Percentiles rank a stretch among this genome's conserved stretches.
Evolutionary conservation across 1,140 invertebrate genomes (phyloP).

Genomic region (Rhagoletis zephyria): DNA sequence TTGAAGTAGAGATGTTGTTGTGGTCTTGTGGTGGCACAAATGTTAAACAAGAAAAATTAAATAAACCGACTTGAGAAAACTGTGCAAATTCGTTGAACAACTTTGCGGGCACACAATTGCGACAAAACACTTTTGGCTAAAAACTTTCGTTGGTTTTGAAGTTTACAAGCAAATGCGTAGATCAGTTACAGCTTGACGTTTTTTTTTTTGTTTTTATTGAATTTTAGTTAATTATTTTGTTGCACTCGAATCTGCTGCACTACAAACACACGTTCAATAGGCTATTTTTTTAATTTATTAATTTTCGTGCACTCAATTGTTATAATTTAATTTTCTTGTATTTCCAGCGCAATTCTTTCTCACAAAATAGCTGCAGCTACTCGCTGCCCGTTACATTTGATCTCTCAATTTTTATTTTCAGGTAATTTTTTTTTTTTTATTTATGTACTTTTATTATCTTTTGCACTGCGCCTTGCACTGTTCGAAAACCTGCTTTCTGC

Average conservation of each 20-base stretch:
- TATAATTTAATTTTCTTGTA: no score
- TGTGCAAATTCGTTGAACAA: constrained; percentile 29
- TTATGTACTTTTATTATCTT: not conserved
- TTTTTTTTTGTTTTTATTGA: no score
- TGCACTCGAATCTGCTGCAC: no score
- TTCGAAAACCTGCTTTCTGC: constrained; percentile 9
- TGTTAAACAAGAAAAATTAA: not conserved
- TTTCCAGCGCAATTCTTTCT: not conserved
- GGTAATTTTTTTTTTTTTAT: not conserved
- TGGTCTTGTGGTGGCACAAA: not conserved
- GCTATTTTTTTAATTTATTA: no score
- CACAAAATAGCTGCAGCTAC: not conserved
- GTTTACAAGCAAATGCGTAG: not conserved
- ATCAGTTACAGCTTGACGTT: no score
- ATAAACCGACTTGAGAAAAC: not conserved
- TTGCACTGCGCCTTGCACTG: not conserved
- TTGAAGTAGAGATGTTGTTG: not conserved
- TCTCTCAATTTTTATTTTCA: constrained; percentile 1
- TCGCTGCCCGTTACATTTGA: not conserved
- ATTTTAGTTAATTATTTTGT: no score
- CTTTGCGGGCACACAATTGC: constrained; percentile 24
- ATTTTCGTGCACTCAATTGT: no score
- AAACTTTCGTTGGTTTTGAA: not conserved
- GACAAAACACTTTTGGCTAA: constrained; percentile 11
- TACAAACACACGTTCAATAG: no score